Percentiles rank a stretch among this genome's conserved stretches.
Evolutionary conservation across 2,888 invertebrate species (phyloP).

Genomic region (Eristalis tenax): DNA sequence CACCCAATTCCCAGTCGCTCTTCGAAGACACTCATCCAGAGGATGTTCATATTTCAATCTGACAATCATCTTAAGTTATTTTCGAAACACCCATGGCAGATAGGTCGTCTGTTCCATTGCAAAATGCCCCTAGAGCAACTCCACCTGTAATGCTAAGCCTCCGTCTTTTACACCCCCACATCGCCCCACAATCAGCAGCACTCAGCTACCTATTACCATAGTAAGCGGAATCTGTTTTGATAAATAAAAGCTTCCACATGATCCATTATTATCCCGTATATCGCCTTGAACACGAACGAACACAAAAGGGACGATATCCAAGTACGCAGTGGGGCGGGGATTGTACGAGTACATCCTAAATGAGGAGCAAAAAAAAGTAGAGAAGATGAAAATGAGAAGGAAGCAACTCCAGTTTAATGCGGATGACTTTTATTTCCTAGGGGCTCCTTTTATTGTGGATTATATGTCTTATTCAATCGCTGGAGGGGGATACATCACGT

Average conservation of each 20-base stretch:
- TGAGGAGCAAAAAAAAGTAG: neutral
- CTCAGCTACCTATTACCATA: neutral
- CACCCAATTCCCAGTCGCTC: neutral
- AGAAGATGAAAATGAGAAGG: neutral
- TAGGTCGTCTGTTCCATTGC: conserved; percentile 5
- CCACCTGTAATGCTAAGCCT: conserved; percentile 25
- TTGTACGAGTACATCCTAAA: neutral
- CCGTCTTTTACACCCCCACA: neutral
- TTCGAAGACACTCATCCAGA: neutral
- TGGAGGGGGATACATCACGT: conserved; percentile 2
- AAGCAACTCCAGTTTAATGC: conserved; percentile 26
- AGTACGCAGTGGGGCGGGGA: neutral
- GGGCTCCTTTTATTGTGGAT: conserved; percentile 45
- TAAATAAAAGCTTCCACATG: conserved; percentile 32
- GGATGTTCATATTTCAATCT: neutral
- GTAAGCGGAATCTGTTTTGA: conserved; percentile 25
- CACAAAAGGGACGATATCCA: conserved; percentile 1
- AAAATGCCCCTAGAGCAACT: conserved; percentile 6
- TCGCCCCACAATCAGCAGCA: neutral
- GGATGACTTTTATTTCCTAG: conserved; percentile 48
- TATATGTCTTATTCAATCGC: conserved; percentile 48
- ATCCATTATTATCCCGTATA: conserved; percentile 52
- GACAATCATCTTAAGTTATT: conserved; percentile 1
- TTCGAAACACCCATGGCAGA: neutral
- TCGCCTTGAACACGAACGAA: conserved; percentile 10